Percentiles rank a stretch among this genome's conserved stretches.
Evolutionary conservation across 2,113 vertebrate species (phyloP).

Genomic region (Isichthys henryi): DNA sequence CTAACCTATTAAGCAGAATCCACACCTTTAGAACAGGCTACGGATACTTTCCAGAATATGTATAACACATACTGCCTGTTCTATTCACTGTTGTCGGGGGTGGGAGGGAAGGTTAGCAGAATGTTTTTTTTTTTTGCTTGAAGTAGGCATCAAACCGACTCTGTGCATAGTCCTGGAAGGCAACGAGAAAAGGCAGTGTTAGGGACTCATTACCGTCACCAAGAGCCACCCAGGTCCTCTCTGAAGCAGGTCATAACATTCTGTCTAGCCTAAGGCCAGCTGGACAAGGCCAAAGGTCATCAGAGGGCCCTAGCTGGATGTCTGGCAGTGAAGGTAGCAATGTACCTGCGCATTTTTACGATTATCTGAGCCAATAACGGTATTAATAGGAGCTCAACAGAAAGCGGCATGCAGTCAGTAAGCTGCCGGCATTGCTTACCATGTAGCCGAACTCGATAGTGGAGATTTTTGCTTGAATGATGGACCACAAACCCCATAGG

Average conservation of each 20-base stretch:
- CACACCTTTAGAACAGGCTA: not conserved
- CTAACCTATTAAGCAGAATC: not conserved
- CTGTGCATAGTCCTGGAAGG: conserved; percentile 75
- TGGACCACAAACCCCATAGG: conserved; percentile 92
- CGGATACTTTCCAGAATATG: not conserved
- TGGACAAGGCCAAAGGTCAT: not conserved
- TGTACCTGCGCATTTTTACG: not conserved
- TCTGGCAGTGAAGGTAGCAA: not conserved
- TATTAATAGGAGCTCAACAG: not conserved
- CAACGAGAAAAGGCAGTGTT: not conserved
- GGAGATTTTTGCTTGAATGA: conserved; percentile 85
- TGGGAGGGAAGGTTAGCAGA: conserved; percentile 36
- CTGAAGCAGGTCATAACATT: not conserved
- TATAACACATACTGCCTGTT: not conserved
- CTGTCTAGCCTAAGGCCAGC: not conserved
- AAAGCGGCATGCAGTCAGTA: not conserved
- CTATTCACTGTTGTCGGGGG: not conserved
- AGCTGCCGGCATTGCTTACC: conserved; percentile 55
- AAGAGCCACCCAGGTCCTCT: not conserved
- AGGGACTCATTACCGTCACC: not conserved
- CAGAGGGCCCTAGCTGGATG: not conserved
- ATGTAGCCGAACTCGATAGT: conserved; percentile 90
- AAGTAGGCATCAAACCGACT: conserved; percentile 79
- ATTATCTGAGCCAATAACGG: not conserved
- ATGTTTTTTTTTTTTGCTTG: conserved; percentile 60